These are phyloP conservation scores for Rhagophthalmus giganteus DNA, from an alignment of 2,888 invertebrate species.

Conservation along the genomic window DNA sequence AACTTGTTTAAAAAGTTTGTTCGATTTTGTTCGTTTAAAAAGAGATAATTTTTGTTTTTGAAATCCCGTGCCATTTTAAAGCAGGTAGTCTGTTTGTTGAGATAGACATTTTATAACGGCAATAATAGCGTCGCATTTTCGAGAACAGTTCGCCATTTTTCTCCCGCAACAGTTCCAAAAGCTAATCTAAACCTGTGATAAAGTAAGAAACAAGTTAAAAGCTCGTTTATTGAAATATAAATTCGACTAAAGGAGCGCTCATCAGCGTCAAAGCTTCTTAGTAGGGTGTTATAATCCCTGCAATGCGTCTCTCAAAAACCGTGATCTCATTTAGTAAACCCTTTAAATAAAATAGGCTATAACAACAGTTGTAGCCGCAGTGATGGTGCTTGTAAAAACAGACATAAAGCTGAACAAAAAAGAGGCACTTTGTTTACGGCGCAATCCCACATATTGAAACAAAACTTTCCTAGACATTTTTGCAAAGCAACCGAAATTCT, in stretches of 20 bases:
- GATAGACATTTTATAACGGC: background rate
- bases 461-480: background rate
- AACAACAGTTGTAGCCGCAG: constrained; percentile 26
- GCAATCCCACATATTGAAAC: background rate
- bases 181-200: background rate
- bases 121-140: background rate
- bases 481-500: background rate
- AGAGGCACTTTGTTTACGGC: background rate
- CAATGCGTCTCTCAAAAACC: constrained; percentile 28
- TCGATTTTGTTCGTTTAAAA: too few species aligned
- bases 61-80: background rate
- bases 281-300: constrained; percentile 27
- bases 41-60: background rate
- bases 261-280: constrained; percentile 18
- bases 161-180: too few species aligned
- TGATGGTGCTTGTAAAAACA: constrained; percentile 26
- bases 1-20: too few species aligned
- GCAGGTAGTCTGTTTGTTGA: background rate
- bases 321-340: constrained; percentile 28
- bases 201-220: constrained; percentile 3
- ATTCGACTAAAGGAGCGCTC: background rate
- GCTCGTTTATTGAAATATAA: constrained; percentile 1
- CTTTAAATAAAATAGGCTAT: constrained; percentile 29
- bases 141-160: background rate
- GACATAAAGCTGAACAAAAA: constrained; percentile 15